phyloP scores from a whole-genome alignment of 2,888 invertebrate species.

The Pardosa pseudoannulata region DNA sequence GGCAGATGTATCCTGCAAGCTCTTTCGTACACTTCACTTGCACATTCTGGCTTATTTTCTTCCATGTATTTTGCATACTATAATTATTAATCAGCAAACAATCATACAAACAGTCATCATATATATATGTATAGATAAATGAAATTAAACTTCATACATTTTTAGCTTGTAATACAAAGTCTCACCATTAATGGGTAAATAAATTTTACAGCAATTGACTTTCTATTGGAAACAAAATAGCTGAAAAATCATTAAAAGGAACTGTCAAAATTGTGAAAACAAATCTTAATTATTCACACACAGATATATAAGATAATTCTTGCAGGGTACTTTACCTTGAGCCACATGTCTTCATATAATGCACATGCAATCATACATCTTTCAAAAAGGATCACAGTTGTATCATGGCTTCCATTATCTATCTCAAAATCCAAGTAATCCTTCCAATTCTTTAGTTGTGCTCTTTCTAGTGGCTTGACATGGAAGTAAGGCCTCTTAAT shows the following conservation, averaged over 20 bases:
- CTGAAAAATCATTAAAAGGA: slow-evolving; percentile 16
- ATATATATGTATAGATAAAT: not conserved
- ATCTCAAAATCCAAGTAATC: slow-evolving; percentile 97
- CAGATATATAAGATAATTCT: not conserved
- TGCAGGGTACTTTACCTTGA: slow-evolving; percentile 82
- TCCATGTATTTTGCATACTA: slow-evolving; percentile 94
- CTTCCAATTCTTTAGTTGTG: slow-evolving; percentile 98
- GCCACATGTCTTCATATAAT: slow-evolving; percentile 98
- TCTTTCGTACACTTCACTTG: slow-evolving; percentile 89
- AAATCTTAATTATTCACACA: not conserved
- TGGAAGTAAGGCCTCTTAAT: slow-evolving; percentile 99
- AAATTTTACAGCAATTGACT: slow-evolving; percentile 9
- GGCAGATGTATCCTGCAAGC: slow-evolving; percentile 96
- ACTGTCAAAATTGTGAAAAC: not conserved
- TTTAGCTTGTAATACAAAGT: slow-evolving; percentile 1
- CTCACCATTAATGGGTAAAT: slow-evolving; percentile 14
- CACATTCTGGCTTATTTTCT: slow-evolving; percentile 81
- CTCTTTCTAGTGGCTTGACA: slow-evolving; percentile 96
- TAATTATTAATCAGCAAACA: slow-evolving; percentile 75
- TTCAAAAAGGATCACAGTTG: slow-evolving; percentile 93
- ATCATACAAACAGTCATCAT: not conserved
- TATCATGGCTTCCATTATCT: slow-evolving; percentile 86
- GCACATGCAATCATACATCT: slow-evolving; percentile 98
- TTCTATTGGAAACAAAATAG: slow-evolving; percentile 20
- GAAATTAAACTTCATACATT: slow-evolving; percentile 10